Evolutionary conservation across 2,888 invertebrate species (phyloP), one percentile per base, ranked within the genome.

Genomic region (Epiblema foenella): DNA sequence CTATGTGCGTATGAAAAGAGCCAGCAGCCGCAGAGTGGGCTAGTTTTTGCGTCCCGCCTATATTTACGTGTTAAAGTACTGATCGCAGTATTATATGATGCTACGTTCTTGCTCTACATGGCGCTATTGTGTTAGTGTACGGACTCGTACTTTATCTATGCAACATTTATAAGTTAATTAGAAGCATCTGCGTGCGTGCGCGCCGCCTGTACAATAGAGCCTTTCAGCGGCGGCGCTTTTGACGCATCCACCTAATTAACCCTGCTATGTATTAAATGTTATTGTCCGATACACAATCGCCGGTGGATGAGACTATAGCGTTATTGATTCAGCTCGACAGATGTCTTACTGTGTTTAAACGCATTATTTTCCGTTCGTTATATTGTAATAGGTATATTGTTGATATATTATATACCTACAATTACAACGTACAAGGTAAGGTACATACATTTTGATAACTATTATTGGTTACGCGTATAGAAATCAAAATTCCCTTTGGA

Each of bases 141-240:
- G 78, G 76, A 75, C 75, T 76, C 79, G 77, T 77, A 76, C 75
- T 71, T 78, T 83, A 80, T 84, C 81, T 81, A 79, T 81, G 73
- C 77, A 75, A 76, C 81, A 80, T 84, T 84, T 81, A 85, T 86
- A 84, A 88, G 86, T 87, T 90, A 91, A 92, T 91, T 89, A 89
- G 80, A 80, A 86, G 78, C 87, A 79, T 77, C 78, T 83, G 81
- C 37, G 51, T 73, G 76, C 83, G 85, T 82, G 82, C 77, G 81
- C 81, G 84, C 83, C 79, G 82, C 66, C 72, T 78, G 81, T 75
- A 91, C 92, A 92, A 91, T 86, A 81, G 82, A 82, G 76, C 81
- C 87, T 87, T 90, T 90, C 84, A 87, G 84, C 76, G 78, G 85
- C 90, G 89, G 88, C 77, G 77, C 85, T 85, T 91, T 91, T 91